phyloP scores from a whole-genome alignment of 2,888 invertebrate genomes.

The Criorhina ranunculi region DNA sequence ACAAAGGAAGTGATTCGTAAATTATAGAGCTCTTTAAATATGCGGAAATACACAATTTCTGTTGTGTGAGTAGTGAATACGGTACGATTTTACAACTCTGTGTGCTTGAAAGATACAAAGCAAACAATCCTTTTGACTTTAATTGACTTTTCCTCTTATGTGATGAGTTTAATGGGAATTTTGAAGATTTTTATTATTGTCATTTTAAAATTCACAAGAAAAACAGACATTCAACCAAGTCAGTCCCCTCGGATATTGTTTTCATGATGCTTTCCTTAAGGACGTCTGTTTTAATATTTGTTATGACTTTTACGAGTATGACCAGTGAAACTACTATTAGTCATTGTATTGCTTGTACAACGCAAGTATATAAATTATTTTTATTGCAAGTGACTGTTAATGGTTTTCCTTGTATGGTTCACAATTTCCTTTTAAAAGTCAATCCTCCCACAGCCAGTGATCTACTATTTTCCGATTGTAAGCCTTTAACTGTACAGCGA shows the following conservation, averaged over 20 bases:
- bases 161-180: slow-evolving; percentile 13
- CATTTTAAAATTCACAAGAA: slow-evolving; percentile 11
- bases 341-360: not conserved
- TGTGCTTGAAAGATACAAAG: not conserved
- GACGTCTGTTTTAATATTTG: slow-evolving; percentile 20
- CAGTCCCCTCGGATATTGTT: not conserved
- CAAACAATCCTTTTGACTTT: slow-evolving; percentile 3
- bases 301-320: not conserved
- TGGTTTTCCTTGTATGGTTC: not conserved
- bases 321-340: slow-evolving; percentile 5
- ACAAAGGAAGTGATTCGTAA: slow-evolving; percentile 20
- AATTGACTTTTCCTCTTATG: slow-evolving; percentile 26
- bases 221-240: slow-evolving; percentile 13
- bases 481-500: no score
- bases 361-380: no score
- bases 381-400: not conserved
- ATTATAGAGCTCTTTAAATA: slow-evolving; percentile 19
- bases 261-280: not conserved
- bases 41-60: slow-evolving; percentile 20
- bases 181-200: slow-evolving; percentile 17
- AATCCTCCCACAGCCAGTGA: no score
- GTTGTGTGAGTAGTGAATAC: not conserved
- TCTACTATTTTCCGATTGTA: no score
- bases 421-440: no score
- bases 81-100: slow-evolving; percentile 10